Evolutionary conservation across 64 coral and sea anemone genomes (phyloP).

Genomic region (Catalaphyllia jardinei): DNA sequence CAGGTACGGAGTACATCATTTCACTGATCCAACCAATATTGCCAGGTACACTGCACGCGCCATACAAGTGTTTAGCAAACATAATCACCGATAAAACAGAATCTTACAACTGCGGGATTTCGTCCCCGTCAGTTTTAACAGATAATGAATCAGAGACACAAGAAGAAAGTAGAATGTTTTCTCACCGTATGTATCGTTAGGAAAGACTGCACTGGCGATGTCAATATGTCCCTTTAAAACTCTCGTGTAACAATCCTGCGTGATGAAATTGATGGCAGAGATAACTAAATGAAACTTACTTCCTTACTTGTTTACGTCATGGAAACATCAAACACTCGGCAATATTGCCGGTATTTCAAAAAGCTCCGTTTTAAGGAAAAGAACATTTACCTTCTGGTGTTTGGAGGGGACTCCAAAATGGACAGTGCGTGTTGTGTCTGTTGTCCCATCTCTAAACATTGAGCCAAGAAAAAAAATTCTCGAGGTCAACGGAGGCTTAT

Average conservation of each 20-base stretch:
- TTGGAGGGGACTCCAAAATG: constrained; percentile 85
- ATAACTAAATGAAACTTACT: no score
- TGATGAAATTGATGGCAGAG: neutral
- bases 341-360: no score
- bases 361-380: no score
- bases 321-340: no score
- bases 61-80: no score
- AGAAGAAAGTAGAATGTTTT: neutral
- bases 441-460: constrained; percentile 70
- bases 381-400: constrained; percentile 66
- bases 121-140: neutral
- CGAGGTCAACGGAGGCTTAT: no score
- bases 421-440: constrained; percentile 88
- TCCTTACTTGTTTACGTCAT: no score
- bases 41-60: no score
- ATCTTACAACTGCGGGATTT: no score
- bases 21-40: no score
- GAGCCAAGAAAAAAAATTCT: neutral
- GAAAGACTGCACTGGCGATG: constrained; percentile 88
- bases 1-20: no score
- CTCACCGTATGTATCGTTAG: constrained; percentile 89
- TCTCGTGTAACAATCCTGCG: constrained; percentile 87
- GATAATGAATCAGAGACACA: neutral
- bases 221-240: constrained; percentile 90
- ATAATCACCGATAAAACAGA: no score